Evolutionary conservation across 2,113 vertebrate species (phyloP).

Genomic region (Microtus oregoni): DNA sequence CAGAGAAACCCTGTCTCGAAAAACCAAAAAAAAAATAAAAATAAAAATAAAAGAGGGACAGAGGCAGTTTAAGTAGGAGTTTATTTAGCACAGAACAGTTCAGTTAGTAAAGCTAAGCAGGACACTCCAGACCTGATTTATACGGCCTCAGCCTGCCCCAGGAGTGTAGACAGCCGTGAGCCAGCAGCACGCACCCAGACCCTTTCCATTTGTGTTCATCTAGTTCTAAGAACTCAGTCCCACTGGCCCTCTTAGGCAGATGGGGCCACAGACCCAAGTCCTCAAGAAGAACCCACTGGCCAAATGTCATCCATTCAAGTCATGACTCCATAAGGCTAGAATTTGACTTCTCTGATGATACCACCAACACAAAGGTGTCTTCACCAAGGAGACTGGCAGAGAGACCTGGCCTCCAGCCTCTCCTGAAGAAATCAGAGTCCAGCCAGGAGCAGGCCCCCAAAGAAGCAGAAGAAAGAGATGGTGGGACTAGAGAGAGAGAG

Average conservation of each 20-base stretch:
- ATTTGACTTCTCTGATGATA: slow-evolving; percentile 88
- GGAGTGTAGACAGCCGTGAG: neutral
- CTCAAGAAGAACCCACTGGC: slow-evolving; percentile 40
- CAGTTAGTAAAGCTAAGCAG: neutral
- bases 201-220: slow-evolving; percentile 40
- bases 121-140: neutral
- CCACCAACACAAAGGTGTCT: slow-evolving; percentile 82
- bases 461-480: neutral
- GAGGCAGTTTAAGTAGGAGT: neutral
- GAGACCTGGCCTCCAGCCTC: slow-evolving; percentile 68
- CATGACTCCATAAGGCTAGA: slow-evolving; percentile 87
- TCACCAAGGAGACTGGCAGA: slow-evolving; percentile 87
- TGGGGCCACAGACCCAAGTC: slow-evolving; percentile 82
- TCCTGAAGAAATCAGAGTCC: neutral
- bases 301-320: slow-evolving; percentile 59
- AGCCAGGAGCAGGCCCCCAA: slow-evolving; percentile 50
- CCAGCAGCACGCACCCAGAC: slow-evolving; percentile 10
- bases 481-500: neutral
- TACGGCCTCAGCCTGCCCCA: fast-evolving
- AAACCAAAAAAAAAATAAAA: too few species aligned
- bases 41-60: neutral
- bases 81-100: neutral
- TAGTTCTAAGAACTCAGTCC: slow-evolving; percentile 78
- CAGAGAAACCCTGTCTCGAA: too few species aligned
- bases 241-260: slow-evolving; percentile 83